Evolutionary conservation across 2,797 vertebrate species (phyloP), one percentile per base, ranked within the genome.

Genomic region (Phataginus tricuspis): DNA sequence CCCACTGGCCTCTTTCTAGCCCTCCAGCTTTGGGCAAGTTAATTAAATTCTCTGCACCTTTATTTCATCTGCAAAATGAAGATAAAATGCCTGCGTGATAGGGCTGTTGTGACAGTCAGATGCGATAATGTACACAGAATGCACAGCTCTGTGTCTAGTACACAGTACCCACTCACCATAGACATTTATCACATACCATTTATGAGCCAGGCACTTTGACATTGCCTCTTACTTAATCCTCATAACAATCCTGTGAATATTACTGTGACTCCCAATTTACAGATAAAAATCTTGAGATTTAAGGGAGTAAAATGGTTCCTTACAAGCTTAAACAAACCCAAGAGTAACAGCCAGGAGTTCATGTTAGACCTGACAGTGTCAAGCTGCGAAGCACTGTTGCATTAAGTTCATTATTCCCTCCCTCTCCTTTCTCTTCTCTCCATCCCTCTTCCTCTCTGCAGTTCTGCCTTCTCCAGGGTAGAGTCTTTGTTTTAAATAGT

Each of bases 181-280:
- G 12, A 45, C 37, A 71, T 37, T 79, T 74, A 64, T 37, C n/a
- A 8, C 10, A 79, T 21, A 55, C 12, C 11, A 0, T 89, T 13
- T 83, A 15, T 89, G 42, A 82, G 39, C 31, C 79, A 59, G 55
- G 45, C 1, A 34, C 39, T 74, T 83, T 39, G 64, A 86, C n/a
- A 83, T 45, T 1, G 6, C 45, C 72, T 69, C 39, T 86, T 75
- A 85, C 25, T 61, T 78, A 82, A 45, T 85, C 37, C 45, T 94
- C 7, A 15, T 57, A 79, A 57, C 6, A 79, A 34, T 80, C 51
- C 25, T 84, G 19, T 77, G 23, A 59, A 23, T 79, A 71, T 83
- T 89, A 74, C 49, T 93, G 57, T 89, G 45, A 71, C 59, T 89
- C 49, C 93, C 21, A 91, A 64, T 86, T 93, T 78, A 85, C 8